These are phyloP conservation scores for Craniophora ligustri DNA, from an alignment of 2,888 invertebrate species.

Conservation along the genomic window DNA sequence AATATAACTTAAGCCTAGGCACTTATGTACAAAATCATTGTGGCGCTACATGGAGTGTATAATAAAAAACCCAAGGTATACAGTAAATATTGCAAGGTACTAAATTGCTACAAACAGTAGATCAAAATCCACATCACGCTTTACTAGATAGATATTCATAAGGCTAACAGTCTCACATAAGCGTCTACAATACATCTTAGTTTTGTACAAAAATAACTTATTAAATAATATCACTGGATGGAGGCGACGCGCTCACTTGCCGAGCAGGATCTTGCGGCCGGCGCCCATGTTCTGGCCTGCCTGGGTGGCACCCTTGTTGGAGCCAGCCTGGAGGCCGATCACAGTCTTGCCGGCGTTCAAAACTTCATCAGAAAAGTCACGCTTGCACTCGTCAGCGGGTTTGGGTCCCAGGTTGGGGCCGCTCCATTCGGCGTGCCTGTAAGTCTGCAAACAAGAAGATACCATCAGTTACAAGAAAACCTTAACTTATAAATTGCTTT, in stretches of 20 bases:
- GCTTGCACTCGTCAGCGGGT: slow-evolving; percentile 97
- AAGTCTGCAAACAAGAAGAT: slow-evolving; percentile 89
- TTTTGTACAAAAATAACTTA: slow-evolving; percentile 84
- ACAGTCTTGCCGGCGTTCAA: slow-evolving; percentile 95
- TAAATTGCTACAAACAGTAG: slow-evolving; percentile 52
- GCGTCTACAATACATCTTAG: slow-evolving; percentile 76
- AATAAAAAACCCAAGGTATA: slow-evolving; percentile 60
- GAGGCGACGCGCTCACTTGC: slow-evolving; percentile 91
- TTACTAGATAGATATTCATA: slow-evolving; percentile 76
- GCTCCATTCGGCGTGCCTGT: slow-evolving; percentile 94
- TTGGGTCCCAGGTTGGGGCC: slow-evolving; percentile 98
- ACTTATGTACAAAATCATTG: slow-evolving; percentile 81
- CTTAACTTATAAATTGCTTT: not conserved
- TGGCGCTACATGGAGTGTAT: slow-evolving; percentile 78
- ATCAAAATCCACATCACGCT: slow-evolving; percentile 66
- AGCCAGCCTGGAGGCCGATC: slow-evolving; percentile 98
- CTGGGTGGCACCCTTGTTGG: slow-evolving; percentile 98
- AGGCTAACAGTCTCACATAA: slow-evolving; percentile 76
- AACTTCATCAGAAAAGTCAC: slow-evolving; percentile 97
- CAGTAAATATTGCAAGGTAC: slow-evolving; percentile 38
- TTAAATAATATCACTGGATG: slow-evolving; percentile 84
- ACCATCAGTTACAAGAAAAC: no score
- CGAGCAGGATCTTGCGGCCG: slow-evolving; percentile 96
- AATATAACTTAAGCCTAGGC: slow-evolving; percentile 80
- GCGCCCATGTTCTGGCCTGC: slow-evolving; percentile 97